Conservation (phyloP, 2,797 vertebrate species). For the Karalla daura region DNA sequence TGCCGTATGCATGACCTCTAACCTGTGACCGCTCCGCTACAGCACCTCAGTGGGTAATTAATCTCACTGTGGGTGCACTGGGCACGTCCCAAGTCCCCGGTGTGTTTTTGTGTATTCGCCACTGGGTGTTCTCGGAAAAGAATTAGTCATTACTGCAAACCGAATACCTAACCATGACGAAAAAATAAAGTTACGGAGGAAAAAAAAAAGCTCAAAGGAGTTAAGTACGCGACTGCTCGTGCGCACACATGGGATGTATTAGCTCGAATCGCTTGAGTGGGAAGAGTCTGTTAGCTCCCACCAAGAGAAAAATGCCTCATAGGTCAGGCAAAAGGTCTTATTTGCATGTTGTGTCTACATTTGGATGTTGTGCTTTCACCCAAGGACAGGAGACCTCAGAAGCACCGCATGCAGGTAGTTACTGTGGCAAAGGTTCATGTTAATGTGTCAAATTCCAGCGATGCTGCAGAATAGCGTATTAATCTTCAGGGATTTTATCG, state of each 20-base stretch:
- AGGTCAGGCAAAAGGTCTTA: too few relatives aligned
- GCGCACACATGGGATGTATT: background rate
- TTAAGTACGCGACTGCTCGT: background rate
- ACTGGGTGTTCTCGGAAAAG: constrained; percentile 8
- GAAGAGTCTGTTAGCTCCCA: background rate
- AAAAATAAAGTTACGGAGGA: too few relatives aligned
- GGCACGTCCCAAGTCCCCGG: constrained; percentile 3
- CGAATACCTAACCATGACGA: background rate
- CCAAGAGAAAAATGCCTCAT: too few relatives aligned
- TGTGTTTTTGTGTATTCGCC: background rate
- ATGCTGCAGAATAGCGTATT: too few relatives aligned
- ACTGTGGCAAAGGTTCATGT: too few relatives aligned
- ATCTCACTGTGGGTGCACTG: background rate
- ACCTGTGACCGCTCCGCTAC: background rate
- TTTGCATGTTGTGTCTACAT: too few relatives aligned
- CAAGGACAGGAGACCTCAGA: too few relatives aligned
- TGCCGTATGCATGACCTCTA: constrained; percentile 6
- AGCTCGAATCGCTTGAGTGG: too few relatives aligned
- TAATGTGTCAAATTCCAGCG: too few relatives aligned
- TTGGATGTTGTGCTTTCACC: too few relatives aligned
- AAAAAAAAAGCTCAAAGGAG: background rate
- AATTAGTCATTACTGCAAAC: background rate
- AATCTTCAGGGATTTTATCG: too few relatives aligned
- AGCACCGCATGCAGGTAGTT: too few relatives aligned
- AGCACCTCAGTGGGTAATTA: constrained; percentile 3